Base-by-base conservation (phyloP, 2,797 vertebrate genomes). In the Prionace glauca region DNA sequence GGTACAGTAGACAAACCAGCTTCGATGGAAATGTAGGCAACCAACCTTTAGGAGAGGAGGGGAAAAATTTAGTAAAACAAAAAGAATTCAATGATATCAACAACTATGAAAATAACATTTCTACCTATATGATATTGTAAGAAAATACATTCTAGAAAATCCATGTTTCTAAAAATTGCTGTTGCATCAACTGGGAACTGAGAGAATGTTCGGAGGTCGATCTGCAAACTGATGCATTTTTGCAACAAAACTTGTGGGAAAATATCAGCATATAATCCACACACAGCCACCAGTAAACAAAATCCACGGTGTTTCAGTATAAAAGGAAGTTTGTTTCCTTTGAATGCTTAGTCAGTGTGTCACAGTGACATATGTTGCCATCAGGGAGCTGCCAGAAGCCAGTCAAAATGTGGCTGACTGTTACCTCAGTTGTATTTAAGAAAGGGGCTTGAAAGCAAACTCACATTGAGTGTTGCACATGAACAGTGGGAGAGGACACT, bases 111-210 rank as follows among this genome's bases (percentile, higher is more conserved):
- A 67, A 36, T 22, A 91, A 29, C n/a, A 32, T 92, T 5, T 36
- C n/a, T 90, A 16, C 26, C 24, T 92, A 36, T 92, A n/a, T 67
- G 5, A 67, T 36, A 92, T 41, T 92, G 90, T 41, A 92, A 67
- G n/a, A 62, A 84, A 84, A 84, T 84, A 41, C 18, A 84, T 22
- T 1, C 20, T n/a, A 92, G 29, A 65, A 67, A 67, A 92, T 36
- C 8, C n/a, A 67, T 36, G 36, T 41, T 92, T 67, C 90, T 92
- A 92, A 92, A 92, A 92, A 67, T 67, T 67, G n/a, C 88, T 91
- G 12, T 90, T 62, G 11, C 22, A 10, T 87, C 26, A 88, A 60
- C 32, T 32, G 60, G 60, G 88, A 91, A 91, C 90, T 65, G 65
- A 88, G 29, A 91, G 56, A 90, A 65, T 36, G 62, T 92, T 92